These are phyloP conservation scores for Chelonoidis abingdonii DNA, from an alignment of 2,113 vertebrate genomes.

Conservation along the genomic window DNA sequence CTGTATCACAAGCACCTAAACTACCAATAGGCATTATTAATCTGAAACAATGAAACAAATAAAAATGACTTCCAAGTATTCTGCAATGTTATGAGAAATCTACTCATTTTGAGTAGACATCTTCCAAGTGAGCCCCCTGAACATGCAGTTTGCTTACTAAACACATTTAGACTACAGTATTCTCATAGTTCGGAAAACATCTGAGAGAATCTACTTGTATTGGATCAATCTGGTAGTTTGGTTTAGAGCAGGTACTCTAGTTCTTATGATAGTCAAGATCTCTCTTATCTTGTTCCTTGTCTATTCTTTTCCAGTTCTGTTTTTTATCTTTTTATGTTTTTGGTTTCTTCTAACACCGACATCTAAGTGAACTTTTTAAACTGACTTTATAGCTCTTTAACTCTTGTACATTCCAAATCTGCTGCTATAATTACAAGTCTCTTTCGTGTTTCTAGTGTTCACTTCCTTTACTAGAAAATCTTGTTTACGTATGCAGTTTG, in stretches of 20 bases:
- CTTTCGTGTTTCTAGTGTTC: neutral
- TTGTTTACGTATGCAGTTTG: neutral
- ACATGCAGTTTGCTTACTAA: neutral
- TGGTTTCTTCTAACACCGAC: neutral
- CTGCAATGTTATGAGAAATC: neutral
- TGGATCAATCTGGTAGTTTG: neutral
- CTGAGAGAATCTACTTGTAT: neutral
- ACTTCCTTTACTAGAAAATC: neutral
- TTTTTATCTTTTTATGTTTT: neutral
- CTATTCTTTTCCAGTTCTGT: neutral
- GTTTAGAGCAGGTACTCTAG: neutral
- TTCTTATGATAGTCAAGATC: neutral
- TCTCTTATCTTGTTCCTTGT: neutral
- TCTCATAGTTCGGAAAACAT: neutral
- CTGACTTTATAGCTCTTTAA: neutral
- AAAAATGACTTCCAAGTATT: neutral
- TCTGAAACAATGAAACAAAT: neutral
- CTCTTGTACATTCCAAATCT: neutral
- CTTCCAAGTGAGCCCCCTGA: neutral
- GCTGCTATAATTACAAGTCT: neutral
- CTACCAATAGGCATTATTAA: neutral
- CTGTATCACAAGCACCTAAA: neutral
- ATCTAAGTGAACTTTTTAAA: constrained; percentile 5
- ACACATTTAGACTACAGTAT: neutral
- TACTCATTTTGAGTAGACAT: neutral